Conservation (phyloP, 92 coral and sea anemone genomes). For the Paramuricea clavata region DNA sequence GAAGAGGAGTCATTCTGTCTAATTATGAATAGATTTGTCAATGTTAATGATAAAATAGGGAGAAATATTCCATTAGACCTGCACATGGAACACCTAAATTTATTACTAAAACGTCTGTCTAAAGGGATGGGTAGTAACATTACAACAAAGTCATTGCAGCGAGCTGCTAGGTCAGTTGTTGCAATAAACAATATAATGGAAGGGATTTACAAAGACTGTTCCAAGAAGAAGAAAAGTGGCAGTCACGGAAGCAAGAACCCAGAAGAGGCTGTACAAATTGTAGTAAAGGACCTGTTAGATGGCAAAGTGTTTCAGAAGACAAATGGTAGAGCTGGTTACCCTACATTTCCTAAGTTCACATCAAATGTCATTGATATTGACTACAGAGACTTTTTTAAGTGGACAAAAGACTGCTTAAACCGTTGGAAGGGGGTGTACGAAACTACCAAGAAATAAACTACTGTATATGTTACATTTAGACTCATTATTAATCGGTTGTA, state of each 20-base stretch:
- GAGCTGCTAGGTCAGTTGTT: slow-evolving; percentile 42
- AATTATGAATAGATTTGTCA: slow-evolving; percentile 48
- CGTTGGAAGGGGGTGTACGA: slow-evolving; percentile 62
- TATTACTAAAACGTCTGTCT: slow-evolving; percentile 49
- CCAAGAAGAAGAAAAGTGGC: slow-evolving; percentile 54
- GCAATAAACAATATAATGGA: slow-evolving; percentile 45
- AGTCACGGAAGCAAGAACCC: slow-evolving; percentile 49
- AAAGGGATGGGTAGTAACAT: slow-evolving; percentile 63
- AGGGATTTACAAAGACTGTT: slow-evolving; percentile 49
- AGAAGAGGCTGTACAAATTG: slow-evolving; percentile 37
- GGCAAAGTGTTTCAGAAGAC: slow-evolving; percentile 32
- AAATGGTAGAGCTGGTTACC: slow-evolving; percentile 46
- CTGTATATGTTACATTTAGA: neutral
- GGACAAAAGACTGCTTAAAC: slow-evolving; percentile 49
- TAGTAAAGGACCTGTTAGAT: slow-evolving; percentile 33
- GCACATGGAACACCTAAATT: slow-evolving; percentile 56
- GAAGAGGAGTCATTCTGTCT: slow-evolving; percentile 49
- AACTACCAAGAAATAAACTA: slow-evolving; percentile 5
- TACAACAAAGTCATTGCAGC: slow-evolving; percentile 50
- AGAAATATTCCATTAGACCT: slow-evolving; percentile 58
- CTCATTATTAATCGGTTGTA: neutral
- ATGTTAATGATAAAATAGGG: slow-evolving; percentile 46
- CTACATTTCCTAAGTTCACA: slow-evolving; percentile 19
- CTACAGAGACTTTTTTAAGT: slow-evolving; percentile 62
- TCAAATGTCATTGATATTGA: slow-evolving; percentile 56